Conservation (phyloP, 2,797 vertebrate species). For the Alfaro cultratus region DNA sequence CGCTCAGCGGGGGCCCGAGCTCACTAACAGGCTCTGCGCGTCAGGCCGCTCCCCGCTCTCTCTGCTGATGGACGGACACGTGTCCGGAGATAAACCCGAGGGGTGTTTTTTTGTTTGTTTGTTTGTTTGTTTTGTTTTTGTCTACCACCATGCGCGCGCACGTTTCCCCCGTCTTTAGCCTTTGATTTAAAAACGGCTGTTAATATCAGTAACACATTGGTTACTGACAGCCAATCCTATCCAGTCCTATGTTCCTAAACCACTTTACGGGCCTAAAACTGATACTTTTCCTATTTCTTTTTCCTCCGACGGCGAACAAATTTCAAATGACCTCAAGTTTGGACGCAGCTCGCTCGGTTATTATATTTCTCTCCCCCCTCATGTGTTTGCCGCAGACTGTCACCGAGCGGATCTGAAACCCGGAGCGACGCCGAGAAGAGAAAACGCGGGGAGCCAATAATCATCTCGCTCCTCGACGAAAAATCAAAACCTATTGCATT, state of each 20-base stretch:
- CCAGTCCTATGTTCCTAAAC: not conserved
- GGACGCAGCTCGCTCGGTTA: not conserved
- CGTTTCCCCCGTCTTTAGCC: no score
- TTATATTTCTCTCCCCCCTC: not conserved
- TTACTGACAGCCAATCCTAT: not conserved
- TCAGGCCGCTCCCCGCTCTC: slow-evolving; percentile 64
- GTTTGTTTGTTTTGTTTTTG: not conserved
- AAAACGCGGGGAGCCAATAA: slow-evolving; percentile 30
- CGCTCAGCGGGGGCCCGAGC: slow-evolving; percentile 59
- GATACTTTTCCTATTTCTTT: no score
- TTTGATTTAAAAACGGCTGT: no score
- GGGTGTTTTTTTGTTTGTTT: slow-evolving; percentile 11
- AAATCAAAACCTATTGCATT: slow-evolving; percentile 71
- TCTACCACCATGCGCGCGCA: not conserved
- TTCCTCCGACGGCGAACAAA: not conserved
- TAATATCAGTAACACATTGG: not conserved
- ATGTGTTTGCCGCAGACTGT: not conserved
- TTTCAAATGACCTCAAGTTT: slow-evolving; percentile 17
- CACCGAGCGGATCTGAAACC: not conserved
- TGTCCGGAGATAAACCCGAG: slow-evolving; percentile 65
- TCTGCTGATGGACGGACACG: slow-evolving; percentile 64
- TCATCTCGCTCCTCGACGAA: slow-evolving; percentile 53
- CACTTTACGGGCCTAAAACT: not conserved
- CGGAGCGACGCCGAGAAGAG: not conserved
- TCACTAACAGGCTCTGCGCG: slow-evolving; percentile 69